Conservation (phyloP, 2,888 invertebrate genomes). For the Meteorus cinctellus region DNA sequence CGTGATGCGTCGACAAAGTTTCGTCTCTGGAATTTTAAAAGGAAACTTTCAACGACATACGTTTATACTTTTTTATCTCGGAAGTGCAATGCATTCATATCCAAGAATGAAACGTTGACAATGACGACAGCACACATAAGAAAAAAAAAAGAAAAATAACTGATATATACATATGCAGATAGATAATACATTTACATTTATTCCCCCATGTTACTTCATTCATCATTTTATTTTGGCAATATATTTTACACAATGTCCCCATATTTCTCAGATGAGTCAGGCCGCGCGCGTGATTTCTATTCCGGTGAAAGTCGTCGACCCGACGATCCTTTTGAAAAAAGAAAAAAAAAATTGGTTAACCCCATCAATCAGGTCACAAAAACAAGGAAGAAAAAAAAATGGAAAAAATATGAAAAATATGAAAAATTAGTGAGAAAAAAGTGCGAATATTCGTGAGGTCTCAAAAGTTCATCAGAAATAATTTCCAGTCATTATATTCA, state of each 20-base stretch:
- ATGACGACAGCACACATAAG: not conserved
- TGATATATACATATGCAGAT: not conserved
- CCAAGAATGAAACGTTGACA: slow-evolving; percentile 6
- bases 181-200: not conserved
- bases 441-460: slow-evolving; percentile 6
- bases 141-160: not conserved
- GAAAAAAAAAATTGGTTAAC: not conserved
- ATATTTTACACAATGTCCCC: slow-evolving; percentile 5
- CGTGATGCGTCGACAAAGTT: slow-evolving; percentile 34
- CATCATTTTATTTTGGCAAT: slow-evolving; percentile 9
- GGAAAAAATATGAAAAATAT: not conserved
- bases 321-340: not conserved
- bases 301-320: slow-evolving; percentile 53
- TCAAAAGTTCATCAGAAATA: not conserved
- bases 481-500: not conserved
- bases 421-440: not conserved
- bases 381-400: not conserved
- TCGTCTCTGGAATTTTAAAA: slow-evolving; percentile 32
- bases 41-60: not conserved
- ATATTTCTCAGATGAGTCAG: slow-evolving; percentile 31
- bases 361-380: not conserved
- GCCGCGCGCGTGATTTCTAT: slow-evolving; percentile 41
- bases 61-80: slow-evolving; percentile 3
- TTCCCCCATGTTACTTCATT: not conserved
- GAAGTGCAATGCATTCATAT: slow-evolving; percentile 12